Evolutionary conservation across 2,888 invertebrate genomes (phyloP).

Genomic region (Hybos culiciformis): DNA sequence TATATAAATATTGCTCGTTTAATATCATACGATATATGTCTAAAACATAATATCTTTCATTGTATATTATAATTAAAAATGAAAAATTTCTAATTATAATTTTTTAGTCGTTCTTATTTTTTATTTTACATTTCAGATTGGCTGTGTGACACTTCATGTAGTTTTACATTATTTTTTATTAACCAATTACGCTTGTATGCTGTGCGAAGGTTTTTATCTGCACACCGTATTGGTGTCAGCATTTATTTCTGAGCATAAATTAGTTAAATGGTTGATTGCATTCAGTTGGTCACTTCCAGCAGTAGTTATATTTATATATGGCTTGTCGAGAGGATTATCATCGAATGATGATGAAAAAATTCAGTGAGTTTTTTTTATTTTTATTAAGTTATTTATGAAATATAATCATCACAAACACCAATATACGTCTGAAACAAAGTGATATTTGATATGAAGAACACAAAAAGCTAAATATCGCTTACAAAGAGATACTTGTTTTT

Average conservation of each 20-base stretch:
- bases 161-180: slow-evolving; percentile 76
- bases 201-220: slow-evolving; percentile 86
- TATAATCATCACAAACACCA: too few relatives aligned
- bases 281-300: slow-evolving; percentile 77
- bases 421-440: too few relatives aligned
- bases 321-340: slow-evolving; percentile 45
- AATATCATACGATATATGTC: too few relatives aligned
- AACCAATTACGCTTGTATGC: slow-evolving; percentile 94
- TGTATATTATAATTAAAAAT: too few relatives aligned
- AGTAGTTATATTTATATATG: slow-evolving; percentile 51
- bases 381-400: too few relatives aligned
- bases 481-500: too few relatives aligned
- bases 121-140: slow-evolving; percentile 39
- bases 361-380: slow-evolving; percentile 41
- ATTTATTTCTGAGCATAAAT: slow-evolving; percentile 75
- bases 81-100: too few relatives aligned
- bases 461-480: too few relatives aligned
- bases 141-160: slow-evolving; percentile 72
- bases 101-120: not conserved
- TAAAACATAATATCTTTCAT: too few relatives aligned
- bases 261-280: slow-evolving; percentile 67
- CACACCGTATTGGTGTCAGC: slow-evolving; percentile 86
- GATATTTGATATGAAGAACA: too few relatives aligned
- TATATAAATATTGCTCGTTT: too few relatives aligned
- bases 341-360: slow-evolving; percentile 38